phyloP scores from a whole-genome alignment of 2,888 invertebrate genomes.

The Drosophila maculinotata region DNA sequence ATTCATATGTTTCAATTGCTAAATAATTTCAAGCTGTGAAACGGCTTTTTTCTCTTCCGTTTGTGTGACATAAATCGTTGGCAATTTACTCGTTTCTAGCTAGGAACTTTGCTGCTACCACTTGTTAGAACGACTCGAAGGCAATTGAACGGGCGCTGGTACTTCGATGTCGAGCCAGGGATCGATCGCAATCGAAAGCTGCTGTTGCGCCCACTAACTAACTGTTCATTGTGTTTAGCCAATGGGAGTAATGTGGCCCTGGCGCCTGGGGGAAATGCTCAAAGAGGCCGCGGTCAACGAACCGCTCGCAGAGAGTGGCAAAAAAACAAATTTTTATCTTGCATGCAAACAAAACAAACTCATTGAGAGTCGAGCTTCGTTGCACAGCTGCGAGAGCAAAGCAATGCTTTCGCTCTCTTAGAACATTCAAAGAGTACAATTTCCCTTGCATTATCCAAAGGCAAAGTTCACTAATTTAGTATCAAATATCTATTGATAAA shows the following conservation, averaged over 20 bases:
- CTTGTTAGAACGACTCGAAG: slow-evolving; percentile 60
- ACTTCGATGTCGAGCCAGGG: slow-evolving; percentile 3
- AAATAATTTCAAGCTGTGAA: slow-evolving; percentile 40
- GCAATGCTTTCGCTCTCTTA: slow-evolving; percentile 7
- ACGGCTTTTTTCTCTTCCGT: neutral
- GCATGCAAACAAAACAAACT: slow-evolving; percentile 54
- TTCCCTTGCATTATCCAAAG: slow-evolving; percentile 8
- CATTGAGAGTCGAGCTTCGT: slow-evolving; percentile 14
- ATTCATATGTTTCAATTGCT: slow-evolving; percentile 43
- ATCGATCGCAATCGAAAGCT: slow-evolving; percentile 33
- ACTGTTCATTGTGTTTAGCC: slow-evolving; percentile 51
- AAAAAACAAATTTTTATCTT: neutral
- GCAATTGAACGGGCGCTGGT: slow-evolving; percentile 62
- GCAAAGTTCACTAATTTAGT: no score
- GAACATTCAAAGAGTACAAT: neutral
- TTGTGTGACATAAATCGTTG: slow-evolving; percentile 19
- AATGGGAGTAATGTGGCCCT: slow-evolving; percentile 49
- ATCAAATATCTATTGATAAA: neutral
- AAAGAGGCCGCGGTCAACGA: slow-evolving; percentile 66
- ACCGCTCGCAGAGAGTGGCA: slow-evolving; percentile 51
- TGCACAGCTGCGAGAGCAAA: slow-evolving; percentile 4
- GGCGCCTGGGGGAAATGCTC: slow-evolving; percentile 42
- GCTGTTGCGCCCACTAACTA: slow-evolving; percentile 11
- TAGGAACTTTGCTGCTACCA: slow-evolving; percentile 58
- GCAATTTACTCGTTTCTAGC: slow-evolving; percentile 24